phyloP scores from a whole-genome alignment of 1,140 invertebrate genomes.

The Adelges cooleyi region DNA sequence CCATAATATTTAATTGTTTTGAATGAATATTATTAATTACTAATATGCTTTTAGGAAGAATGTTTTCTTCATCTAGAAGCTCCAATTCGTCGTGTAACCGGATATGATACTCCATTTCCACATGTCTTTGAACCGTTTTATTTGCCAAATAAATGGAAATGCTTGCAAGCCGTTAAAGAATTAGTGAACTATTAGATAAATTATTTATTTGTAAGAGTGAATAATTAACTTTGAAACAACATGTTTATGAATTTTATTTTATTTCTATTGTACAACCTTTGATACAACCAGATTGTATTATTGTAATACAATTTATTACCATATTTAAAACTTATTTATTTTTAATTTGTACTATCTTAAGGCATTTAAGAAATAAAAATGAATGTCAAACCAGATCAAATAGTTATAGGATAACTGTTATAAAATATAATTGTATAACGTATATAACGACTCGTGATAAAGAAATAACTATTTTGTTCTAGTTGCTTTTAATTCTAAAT shows the following conservation, averaged over 20 bases:
- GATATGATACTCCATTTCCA: conserved; percentile 97
- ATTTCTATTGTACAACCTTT: background rate
- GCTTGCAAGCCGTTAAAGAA: conserved; percentile 67
- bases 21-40: background rate
- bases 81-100: conserved; percentile 78
- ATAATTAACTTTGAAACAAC: no score
- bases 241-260: background rate
- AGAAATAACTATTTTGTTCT: no score
- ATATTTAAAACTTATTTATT: no score
- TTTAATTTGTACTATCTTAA: no score
- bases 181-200: conserved; percentile 61
- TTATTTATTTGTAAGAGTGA: background rate
- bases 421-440: no score
- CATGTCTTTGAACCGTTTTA: conserved; percentile 94
- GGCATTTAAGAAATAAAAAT: no score
- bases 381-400: no score
- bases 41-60: conserved; percentile 67
- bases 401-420: no score
- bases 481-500: no score
- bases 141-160: conserved; percentile 86
- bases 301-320: background rate
- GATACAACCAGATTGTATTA: background rate
- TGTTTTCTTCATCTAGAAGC: conserved; percentile 94
- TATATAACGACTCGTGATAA: no score
- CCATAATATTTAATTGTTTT: background rate